phyloP scores from a whole-genome alignment of 2,797 vertebrate species.

The Danio tinwini region DNA sequence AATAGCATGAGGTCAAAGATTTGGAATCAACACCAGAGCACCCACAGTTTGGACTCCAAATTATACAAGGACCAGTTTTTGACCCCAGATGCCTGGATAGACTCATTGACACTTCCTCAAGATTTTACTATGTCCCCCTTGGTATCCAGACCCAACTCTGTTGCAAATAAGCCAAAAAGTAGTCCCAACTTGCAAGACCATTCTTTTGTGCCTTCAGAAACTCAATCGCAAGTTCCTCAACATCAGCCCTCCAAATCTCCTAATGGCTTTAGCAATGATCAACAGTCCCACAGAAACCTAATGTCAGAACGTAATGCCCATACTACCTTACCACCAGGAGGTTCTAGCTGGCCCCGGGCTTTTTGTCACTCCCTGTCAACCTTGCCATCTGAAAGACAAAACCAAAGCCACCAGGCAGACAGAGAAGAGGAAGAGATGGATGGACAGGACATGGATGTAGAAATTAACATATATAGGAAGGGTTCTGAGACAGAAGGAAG shows the following conservation, averaged over 20 bases:
- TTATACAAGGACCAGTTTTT: slow-evolving; percentile 66
- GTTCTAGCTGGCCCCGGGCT: slow-evolving; percentile 55
- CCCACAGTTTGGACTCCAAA: slow-evolving; percentile 72
- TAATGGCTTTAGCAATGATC: slow-evolving; percentile 52
- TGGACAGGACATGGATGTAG: slow-evolving; percentile 57
- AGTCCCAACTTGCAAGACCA: slow-evolving; percentile 43
- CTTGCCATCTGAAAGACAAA: neutral
- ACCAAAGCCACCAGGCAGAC: slow-evolving; percentile 12
- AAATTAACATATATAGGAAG: slow-evolving; percentile 49
- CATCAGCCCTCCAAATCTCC: slow-evolving; percentile 42
- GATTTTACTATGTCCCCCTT: slow-evolving; percentile 60
- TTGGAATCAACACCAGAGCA: slow-evolving; percentile 65
- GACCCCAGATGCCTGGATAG: slow-evolving; percentile 78
- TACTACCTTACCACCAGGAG: slow-evolving; percentile 39
- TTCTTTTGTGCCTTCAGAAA: slow-evolving; percentile 38
- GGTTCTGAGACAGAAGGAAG: slow-evolving; percentile 75
- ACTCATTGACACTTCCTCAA: slow-evolving; percentile 73
- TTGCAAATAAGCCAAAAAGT: slow-evolving; percentile 48
- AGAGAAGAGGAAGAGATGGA: slow-evolving; percentile 25
- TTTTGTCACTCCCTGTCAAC: slow-evolving; percentile 40
- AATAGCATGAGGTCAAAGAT: slow-evolving; percentile 50
- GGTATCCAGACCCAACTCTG: slow-evolving; percentile 45
- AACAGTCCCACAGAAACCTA: slow-evolving; percentile 15
- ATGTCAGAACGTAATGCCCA: slow-evolving; percentile 14
- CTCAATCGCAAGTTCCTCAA: slow-evolving; percentile 49